These are phyloP conservation scores for Pleuronectes platessa DNA, from an alignment of 2,113 vertebrate genomes.

Conservation along the genomic window DNA sequence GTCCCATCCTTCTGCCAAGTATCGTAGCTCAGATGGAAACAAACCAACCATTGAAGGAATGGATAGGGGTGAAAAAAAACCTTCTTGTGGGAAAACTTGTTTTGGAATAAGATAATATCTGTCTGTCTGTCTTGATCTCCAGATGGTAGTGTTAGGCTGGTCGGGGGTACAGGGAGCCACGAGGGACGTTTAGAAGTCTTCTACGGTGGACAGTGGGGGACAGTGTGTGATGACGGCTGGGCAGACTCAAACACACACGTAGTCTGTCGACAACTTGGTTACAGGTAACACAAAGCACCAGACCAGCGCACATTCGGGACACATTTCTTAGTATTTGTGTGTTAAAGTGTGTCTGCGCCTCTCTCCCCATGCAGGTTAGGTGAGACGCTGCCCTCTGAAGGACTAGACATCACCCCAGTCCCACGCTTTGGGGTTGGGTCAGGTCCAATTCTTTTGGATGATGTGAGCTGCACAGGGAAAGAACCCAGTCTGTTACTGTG, in stretches of 20 bases:
- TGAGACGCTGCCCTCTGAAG: conserved; percentile 71
- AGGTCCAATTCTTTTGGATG: conserved; percentile 90
- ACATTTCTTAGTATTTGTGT: neutral
- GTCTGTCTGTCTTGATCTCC: conserved; percentile 12
- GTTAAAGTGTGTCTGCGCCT: neutral
- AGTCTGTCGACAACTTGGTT: conserved; percentile 92
- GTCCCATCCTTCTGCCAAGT: no score
- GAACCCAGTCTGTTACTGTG: conserved; percentile 88
- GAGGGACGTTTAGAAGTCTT: conserved; percentile 91
- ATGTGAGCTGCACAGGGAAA: conserved; percentile 91
- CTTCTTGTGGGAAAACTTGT: neutral
- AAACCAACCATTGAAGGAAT: no score
- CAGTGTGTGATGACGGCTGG: conserved; percentile 93
- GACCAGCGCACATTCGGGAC: neutral
- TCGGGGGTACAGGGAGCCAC: conserved; percentile 82
- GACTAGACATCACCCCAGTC: conserved; percentile 46
- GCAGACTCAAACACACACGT: conserved; percentile 89
- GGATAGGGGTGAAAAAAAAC: neutral
- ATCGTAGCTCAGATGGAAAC: neutral
- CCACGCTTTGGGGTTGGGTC: conserved; percentile 74
- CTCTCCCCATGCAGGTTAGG: conserved; percentile 78
- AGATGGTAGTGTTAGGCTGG: conserved; percentile 90
- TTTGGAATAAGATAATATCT: neutral
- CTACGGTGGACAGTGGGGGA: conserved; percentile 91
- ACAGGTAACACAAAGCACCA: conserved; percentile 81